These are phyloP conservation scores for Cuculus canorus DNA, from an alignment of 2,797 vertebrate genomes.

Conservation along the genomic window DNA sequence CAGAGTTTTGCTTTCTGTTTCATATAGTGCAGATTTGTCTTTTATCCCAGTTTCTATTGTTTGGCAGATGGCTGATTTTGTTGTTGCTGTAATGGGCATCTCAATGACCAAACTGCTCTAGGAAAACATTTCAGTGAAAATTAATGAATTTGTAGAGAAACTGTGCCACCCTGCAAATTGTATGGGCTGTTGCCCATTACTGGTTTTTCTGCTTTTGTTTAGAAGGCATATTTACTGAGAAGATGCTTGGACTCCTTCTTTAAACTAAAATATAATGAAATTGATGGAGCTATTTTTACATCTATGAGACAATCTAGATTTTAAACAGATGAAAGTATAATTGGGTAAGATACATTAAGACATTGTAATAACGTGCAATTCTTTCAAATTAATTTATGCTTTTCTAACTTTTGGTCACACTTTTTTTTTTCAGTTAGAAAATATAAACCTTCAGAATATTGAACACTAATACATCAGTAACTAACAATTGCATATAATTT, in stretches of 20 bases:
- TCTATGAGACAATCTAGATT: neutral
- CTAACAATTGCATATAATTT: neutral
- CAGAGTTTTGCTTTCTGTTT: constrained; percentile 5
- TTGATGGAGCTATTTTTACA: neutral
- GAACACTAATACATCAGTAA: neutral
- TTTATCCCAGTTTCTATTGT: neutral
- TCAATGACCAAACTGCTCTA: neutral
- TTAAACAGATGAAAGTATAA: neutral
- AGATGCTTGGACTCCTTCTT: neutral
- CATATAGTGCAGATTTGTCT: neutral
- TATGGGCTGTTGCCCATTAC: neutral
- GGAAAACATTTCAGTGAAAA: constrained; percentile 22
- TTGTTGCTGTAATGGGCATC: neutral
- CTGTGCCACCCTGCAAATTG: neutral
- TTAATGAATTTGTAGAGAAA: neutral
- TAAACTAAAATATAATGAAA: neutral
- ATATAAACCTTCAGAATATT: neutral
- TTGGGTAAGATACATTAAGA: neutral
- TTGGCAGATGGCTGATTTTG: neutral
- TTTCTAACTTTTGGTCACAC: neutral
- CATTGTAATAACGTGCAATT: neutral
- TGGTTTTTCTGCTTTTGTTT: neutral
- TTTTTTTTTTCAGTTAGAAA: neutral
- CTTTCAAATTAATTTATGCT: neutral
- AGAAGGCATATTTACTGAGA: neutral